Evolutionary conservation across 2,888 invertebrate genomes (phyloP).

Genomic region (Hybos culiciformis): DNA sequence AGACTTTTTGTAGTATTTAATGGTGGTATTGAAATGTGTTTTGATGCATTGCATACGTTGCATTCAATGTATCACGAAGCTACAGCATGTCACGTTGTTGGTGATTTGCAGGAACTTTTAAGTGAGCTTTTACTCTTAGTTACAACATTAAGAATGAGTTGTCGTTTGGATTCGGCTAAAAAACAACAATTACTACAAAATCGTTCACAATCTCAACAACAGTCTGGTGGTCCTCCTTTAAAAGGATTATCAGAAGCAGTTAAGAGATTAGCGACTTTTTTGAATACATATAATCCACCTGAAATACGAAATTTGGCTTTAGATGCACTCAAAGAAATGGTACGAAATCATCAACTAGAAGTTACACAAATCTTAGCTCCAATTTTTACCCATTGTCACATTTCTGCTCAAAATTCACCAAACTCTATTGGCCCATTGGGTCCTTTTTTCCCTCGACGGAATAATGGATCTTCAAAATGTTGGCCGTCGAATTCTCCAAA

Average conservation of each 20-base stretch:
- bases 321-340: conserved; percentile 41
- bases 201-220: conserved; percentile 24
- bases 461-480: conserved; percentile 42
- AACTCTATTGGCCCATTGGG: conserved; percentile 52
- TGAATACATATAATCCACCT: conserved; percentile 78
- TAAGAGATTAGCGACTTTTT: conserved; percentile 70
- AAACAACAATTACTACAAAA: conserved; percentile 29
- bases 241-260: conserved; percentile 83
- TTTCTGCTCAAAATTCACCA: conserved; percentile 60
- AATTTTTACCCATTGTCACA: conserved; percentile 71
- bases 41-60: conserved; percentile 73
- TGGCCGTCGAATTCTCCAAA: conserved; percentile 45
- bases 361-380: conserved; percentile 68
- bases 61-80: conserved; percentile 92
- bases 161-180: too few relatives aligned
- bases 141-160: conserved; percentile 53
- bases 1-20: conserved; percentile 80
- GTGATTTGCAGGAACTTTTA: conserved; percentile 72
- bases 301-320: conserved; percentile 69
- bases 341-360: conserved; percentile 32
- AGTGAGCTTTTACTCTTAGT: conserved; percentile 60
- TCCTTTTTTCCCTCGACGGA: conserved; percentile 61
- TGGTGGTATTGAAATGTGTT: conserved; percentile 57
- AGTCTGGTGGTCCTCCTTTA: conserved; percentile 34
- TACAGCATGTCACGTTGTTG: conserved; percentile 72